Percentiles rank a stretch among this genome's conserved stretches.
phyloP scores from a whole-genome alignment of 2,888 invertebrate genomes.

The Deroplatys truncata region DNA sequence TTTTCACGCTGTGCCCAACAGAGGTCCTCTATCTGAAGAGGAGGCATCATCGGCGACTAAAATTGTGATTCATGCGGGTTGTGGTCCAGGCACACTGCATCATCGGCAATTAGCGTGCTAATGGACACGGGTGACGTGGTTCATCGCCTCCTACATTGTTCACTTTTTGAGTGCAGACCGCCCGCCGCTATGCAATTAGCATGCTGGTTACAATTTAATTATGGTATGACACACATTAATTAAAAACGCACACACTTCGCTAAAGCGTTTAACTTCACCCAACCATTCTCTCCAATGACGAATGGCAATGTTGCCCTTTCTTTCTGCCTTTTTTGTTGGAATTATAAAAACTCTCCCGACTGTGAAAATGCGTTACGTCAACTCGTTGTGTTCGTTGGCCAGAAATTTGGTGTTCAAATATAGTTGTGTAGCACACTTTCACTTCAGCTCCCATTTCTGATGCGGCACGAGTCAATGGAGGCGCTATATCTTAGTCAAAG shows the following conservation, averaged over 20 bases:
- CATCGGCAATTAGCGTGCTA: background rate
- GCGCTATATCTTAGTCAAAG: too few species aligned
- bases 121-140: background rate
- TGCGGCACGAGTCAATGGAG: too few species aligned
- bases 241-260: background rate
- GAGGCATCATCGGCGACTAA: too few species aligned
- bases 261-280: background rate
- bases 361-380: too few species aligned
- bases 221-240: background rate
- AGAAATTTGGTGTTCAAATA: too few species aligned
- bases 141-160: background rate
- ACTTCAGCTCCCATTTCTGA: too few species aligned
- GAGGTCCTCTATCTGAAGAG: too few species aligned
- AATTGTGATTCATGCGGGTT: background rate
- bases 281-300: background rate
- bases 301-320: background rate
- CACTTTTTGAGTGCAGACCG: background rate
- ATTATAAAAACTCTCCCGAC: too few species aligned
- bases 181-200: background rate
- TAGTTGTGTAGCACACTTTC: too few species aligned
- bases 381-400: too few species aligned
- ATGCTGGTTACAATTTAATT: background rate
- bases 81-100: background rate
- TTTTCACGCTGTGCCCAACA: too few species aligned
- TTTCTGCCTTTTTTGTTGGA: background rate